phyloP scores from a whole-genome alignment of 2,797 vertebrate species.

The Australoheros facetus region DNA sequence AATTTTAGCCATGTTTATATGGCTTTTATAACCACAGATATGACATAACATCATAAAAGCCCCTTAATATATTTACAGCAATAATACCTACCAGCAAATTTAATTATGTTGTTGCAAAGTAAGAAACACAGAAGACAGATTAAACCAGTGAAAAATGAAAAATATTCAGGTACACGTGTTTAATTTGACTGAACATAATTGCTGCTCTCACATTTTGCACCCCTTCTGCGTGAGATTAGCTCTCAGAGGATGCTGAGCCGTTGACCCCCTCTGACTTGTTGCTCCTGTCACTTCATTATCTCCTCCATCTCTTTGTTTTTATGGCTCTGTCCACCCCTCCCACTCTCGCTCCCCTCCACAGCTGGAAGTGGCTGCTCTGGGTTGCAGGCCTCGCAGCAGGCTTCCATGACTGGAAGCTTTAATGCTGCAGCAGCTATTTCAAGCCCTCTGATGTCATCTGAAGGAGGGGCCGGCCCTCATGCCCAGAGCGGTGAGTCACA shows the following conservation, averaged over 20 bases:
- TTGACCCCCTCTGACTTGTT: slow-evolving; percentile 45
- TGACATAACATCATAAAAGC: too few relatives aligned
- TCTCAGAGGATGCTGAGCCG: neutral
- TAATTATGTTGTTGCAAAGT: neutral
- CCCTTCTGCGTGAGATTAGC: slow-evolving; percentile 4
- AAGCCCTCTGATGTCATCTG: slow-evolving; percentile 73
- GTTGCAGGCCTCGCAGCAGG: slow-evolving; percentile 54
- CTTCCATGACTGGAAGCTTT: slow-evolving; percentile 66
- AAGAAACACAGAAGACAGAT: neutral
- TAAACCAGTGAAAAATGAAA: neutral
- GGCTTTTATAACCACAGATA: neutral
- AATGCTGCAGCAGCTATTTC: slow-evolving; percentile 76
- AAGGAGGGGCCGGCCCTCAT: slow-evolving; percentile 60
- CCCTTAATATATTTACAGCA: neutral
- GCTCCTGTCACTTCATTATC: slow-evolving; percentile 23
- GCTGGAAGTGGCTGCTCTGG: slow-evolving; percentile 51
- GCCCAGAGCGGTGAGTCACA: slow-evolving; percentile 71
- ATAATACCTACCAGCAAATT: rapidly evolving
- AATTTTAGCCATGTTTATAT: neutral
- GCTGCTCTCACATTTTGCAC: neutral
- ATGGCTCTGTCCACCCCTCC: neutral
- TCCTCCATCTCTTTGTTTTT: slow-evolving; percentile 17
- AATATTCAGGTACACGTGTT: neutral
- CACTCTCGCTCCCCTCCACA: neutral
- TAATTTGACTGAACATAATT: slow-evolving; percentile 10